phyloP scores from a whole-genome alignment of 2,113 vertebrate genomes.

The Pseudonaja textilis region DNA sequence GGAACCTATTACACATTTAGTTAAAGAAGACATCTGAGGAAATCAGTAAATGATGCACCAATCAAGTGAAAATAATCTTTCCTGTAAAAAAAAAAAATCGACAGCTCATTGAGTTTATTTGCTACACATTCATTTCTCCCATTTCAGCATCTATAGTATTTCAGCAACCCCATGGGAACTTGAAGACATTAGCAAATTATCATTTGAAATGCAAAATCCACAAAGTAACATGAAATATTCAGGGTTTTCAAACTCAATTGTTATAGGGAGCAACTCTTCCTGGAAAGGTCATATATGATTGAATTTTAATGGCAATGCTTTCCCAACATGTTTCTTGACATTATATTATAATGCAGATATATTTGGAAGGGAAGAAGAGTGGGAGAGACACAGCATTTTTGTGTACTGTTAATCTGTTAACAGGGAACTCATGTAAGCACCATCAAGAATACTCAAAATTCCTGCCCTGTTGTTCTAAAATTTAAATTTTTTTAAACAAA shows the following conservation, averaged over 20 bases:
- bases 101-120: slow-evolving; percentile 75
- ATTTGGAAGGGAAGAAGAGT: slow-evolving; percentile 21
- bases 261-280: slow-evolving; percentile 35
- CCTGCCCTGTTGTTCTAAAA: not conserved
- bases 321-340: slow-evolving; percentile 28
- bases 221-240: slow-evolving; percentile 56
- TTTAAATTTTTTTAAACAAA: slow-evolving; percentile 11
- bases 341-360: slow-evolving; percentile 4
- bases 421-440: not conserved
- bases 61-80: slow-evolving; percentile 55
- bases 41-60: slow-evolving; percentile 54
- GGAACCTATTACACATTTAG: slow-evolving; percentile 11
- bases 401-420: not conserved
- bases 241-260: slow-evolving; percentile 51
- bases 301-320: slow-evolving; percentile 47
- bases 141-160: slow-evolving; percentile 64
- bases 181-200: slow-evolving; percentile 71
- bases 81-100: slow-evolving; percentile 70
- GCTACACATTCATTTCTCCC: slow-evolving; percentile 66
- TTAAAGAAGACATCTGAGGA: slow-evolving; percentile 36
- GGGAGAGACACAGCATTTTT: slow-evolving; percentile 20
- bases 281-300: slow-evolving; percentile 45
- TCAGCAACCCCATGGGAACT: slow-evolving; percentile 59
- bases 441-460: not conserved
- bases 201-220: slow-evolving; percentile 67